Evolutionary conservation across 2,888 invertebrate species (phyloP).

Genomic region (Dasysyrphus albostriatus): DNA sequence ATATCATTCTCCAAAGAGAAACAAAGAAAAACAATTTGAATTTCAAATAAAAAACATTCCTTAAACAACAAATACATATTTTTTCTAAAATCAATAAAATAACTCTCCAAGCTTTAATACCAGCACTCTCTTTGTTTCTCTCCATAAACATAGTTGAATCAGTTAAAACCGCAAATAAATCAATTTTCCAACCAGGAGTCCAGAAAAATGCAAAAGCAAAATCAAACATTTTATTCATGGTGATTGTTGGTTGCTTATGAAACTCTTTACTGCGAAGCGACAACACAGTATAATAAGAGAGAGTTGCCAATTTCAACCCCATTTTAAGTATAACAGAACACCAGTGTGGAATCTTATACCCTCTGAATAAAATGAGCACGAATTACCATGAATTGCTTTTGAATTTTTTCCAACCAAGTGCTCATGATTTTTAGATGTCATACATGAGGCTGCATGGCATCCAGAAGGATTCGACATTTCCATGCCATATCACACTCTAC

Average conservation of each 20-base stretch:
- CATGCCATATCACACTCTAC: background rate
- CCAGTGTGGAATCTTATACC: background rate
- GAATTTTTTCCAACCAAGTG: conserved; percentile 41
- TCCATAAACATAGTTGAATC: background rate
- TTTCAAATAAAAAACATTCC: background rate
- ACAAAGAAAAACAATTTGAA: too few relatives aligned
- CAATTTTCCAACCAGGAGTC: conserved; percentile 30
- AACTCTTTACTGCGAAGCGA: background rate
- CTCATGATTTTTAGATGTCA: conserved; percentile 31
- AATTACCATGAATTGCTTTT: conserved; percentile 31
- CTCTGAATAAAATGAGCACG: background rate
- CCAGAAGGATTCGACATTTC: background rate
- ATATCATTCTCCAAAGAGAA: too few relatives aligned
- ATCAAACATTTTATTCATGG: background rate
- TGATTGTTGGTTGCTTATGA: background rate
- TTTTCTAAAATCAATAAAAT: background rate
- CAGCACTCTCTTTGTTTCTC: background rate
- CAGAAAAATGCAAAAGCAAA: conserved; percentile 15
- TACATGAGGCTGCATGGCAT: background rate
- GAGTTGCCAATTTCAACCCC: conserved; percentile 16
- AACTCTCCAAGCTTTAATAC: background rate
- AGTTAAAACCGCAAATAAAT: conserved; percentile 35
- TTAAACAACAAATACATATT: background rate
- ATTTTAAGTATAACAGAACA: background rate
- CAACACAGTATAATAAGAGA: background rate